A percentile compares a stretch with the other conserved stretches of the same genome.
These are phyloP conservation scores for Tamandua tetradactyla DNA, from an alignment of 2,797 vertebrate genomes.

Conservation along the genomic window DNA sequence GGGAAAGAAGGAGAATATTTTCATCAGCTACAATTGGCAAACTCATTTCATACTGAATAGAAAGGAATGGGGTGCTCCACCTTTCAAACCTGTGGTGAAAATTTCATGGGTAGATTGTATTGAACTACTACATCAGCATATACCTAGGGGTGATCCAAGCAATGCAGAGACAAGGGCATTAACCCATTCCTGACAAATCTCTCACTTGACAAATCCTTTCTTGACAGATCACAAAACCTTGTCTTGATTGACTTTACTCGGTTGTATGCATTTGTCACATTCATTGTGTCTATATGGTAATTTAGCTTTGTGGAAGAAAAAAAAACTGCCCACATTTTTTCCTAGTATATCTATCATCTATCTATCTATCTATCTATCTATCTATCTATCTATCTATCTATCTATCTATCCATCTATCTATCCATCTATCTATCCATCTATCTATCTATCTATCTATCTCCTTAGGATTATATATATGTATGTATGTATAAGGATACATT, in stretches of 20 bases:
- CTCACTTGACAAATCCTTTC: too few relatives aligned
- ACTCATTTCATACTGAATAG: background rate
- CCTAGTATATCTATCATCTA: too few relatives aligned
- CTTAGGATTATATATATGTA: too few relatives aligned
- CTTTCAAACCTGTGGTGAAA: background rate
- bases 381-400: too few relatives aligned
- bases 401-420: too few relatives aligned
- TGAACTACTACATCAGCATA: background rate
- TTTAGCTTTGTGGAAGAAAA: background rate
- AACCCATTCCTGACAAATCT: background rate
- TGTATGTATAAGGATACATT: too few relatives aligned
- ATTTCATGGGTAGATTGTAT: background rate
- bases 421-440: too few relatives aligned
- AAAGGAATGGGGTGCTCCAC: fast-evolving
- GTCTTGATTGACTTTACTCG: background rate
- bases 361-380: too few relatives aligned
- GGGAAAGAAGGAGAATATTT: background rate
- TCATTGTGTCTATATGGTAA: background rate
- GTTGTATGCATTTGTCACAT: background rate
- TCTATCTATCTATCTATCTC: too few relatives aligned
- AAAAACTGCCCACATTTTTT: background rate
- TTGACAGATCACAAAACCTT: too few relatives aligned
- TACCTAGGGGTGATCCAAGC: background rate
- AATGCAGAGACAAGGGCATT: background rate
- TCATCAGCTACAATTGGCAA: background rate